These are phyloP conservation scores for Xanthorhoe designata DNA, from an alignment of 2,888 invertebrate genomes.

Conservation along the genomic window DNA sequence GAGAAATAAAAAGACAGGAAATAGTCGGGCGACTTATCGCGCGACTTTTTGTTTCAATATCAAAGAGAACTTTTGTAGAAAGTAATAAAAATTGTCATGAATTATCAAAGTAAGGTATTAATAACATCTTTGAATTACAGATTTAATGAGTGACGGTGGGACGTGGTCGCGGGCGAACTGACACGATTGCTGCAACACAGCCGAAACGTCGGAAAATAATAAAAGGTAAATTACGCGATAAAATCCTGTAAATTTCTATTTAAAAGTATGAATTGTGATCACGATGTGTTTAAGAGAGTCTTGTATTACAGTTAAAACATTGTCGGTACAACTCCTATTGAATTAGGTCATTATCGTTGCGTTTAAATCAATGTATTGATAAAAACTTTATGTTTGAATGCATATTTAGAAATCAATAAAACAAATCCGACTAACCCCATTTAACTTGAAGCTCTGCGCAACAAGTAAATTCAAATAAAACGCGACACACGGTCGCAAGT, in stretches of 20 bases:
- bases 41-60: slow-evolving; percentile 6
- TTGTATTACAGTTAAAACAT: too few species aligned
- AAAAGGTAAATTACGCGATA: too few species aligned
- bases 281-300: too few species aligned
- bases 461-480: slow-evolving; percentile 14
- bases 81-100: neutral
- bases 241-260: too few species aligned
- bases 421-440: slow-evolving; percentile 4
- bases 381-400: neutral
- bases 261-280: too few species aligned
- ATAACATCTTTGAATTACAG: slow-evolving; percentile 1
- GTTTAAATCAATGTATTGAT: too few species aligned
- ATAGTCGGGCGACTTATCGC: slow-evolving; percentile 21
- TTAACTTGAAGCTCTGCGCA: slow-evolving; percentile 10
- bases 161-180: too few species aligned
- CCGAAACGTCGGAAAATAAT: too few species aligned
- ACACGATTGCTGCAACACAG: too few species aligned
- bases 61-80: slow-evolving; percentile 7
- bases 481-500: slow-evolving; percentile 22
- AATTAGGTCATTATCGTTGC: too few species aligned
- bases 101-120: slow-evolving; percentile 7
- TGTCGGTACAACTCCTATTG: too few species aligned
- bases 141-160: slow-evolving; percentile 11
- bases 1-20: slow-evolving; percentile 26
- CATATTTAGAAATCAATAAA: neutral